These are phyloP conservation scores for Drosophila albomicans DNA, from an alignment of 1,140 invertebrate genomes.

Conservation along the genomic window DNA sequence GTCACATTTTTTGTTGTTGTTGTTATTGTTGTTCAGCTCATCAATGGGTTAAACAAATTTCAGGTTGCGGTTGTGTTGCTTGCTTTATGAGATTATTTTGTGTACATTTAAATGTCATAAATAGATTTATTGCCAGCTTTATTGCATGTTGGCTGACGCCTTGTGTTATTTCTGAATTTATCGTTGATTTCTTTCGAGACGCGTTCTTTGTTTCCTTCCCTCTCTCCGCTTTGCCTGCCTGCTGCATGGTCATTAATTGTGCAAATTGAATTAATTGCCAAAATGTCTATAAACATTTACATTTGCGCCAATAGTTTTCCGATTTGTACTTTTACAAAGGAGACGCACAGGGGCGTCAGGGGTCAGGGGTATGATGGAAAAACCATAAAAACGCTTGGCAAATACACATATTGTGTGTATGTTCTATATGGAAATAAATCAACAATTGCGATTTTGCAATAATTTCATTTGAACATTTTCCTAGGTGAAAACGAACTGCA, in stretches of 20 bases:
- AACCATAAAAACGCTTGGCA: slow-evolving; percentile 60
- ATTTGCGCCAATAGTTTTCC: slow-evolving; percentile 29
- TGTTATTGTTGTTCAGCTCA: neutral
- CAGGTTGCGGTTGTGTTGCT: slow-evolving; percentile 2
- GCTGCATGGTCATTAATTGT: slow-evolving; percentile 64
- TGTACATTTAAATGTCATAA: slow-evolving; percentile 81
- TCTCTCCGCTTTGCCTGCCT: neutral
- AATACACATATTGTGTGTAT: slow-evolving; percentile 4
- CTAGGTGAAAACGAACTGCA: slow-evolving; percentile 68
- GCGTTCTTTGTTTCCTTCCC: slow-evolving; percentile 2
- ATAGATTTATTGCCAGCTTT: slow-evolving; percentile 73
- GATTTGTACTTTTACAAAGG: slow-evolving; percentile 10
- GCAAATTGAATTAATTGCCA: slow-evolving; percentile 79
- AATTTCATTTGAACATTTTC: slow-evolving; percentile 46
- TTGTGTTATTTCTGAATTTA: slow-evolving; percentile 35
- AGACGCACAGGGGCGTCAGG: neutral
- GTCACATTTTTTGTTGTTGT: neutral
- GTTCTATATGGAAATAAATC: slow-evolving; percentile 17
- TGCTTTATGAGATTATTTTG: slow-evolving; percentile 58
- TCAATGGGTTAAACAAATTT: slow-evolving; percentile 34
- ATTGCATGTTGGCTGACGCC: slow-evolving; percentile 56
- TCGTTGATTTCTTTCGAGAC: slow-evolving; percentile 14
- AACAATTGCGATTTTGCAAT: slow-evolving; percentile 46
- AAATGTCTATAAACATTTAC: slow-evolving; percentile 68
- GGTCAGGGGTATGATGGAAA: slow-evolving; percentile 54